Evolutionary conservation across 2,113 vertebrate genomes (phyloP).

Genomic region (Acrocephalus kingi): DNA sequence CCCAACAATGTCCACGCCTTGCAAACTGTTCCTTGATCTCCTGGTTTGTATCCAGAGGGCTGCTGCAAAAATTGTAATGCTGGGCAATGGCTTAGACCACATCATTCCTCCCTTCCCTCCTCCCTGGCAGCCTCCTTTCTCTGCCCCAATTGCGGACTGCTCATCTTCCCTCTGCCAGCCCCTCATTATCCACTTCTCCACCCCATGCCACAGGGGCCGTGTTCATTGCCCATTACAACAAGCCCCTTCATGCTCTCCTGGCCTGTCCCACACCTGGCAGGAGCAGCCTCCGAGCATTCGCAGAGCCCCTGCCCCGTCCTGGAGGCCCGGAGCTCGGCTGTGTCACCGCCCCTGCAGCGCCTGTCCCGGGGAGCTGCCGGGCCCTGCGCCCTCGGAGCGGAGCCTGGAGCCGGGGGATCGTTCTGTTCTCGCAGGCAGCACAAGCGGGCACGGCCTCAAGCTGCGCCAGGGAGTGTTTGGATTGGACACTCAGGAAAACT

Average conservation of each 20-base stretch:
- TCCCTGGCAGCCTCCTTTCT: background rate
- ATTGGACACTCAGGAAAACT: rapidly evolving
- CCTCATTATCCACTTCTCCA: background rate
- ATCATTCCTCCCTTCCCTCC: background rate
- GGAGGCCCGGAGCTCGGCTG: background rate
- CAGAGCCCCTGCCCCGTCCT: background rate
- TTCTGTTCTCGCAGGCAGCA: background rate
- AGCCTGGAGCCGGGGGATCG: rapidly evolving
- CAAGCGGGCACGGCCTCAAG: background rate
- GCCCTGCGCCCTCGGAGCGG: background rate
- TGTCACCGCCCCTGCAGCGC: rapidly evolving
- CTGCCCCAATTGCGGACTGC: background rate
- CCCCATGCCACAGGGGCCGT: background rate
- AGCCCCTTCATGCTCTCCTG: background rate
- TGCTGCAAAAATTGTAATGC: background rate
- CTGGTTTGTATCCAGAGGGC: constrained; percentile 34
- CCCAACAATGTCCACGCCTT: constrained; percentile 33
- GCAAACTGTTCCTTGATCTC: constrained; percentile 29
- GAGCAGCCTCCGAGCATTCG: background rate
- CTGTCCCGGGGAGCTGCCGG: too few species aligned
- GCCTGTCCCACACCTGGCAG: background rate
- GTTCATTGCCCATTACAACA: background rate
- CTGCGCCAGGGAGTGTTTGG: background rate
- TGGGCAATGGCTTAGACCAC: constrained; percentile 7
- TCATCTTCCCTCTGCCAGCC: background rate